Conservation (phyloP, 1,140 invertebrate species). For the Drosophila pruinosa region DNA sequence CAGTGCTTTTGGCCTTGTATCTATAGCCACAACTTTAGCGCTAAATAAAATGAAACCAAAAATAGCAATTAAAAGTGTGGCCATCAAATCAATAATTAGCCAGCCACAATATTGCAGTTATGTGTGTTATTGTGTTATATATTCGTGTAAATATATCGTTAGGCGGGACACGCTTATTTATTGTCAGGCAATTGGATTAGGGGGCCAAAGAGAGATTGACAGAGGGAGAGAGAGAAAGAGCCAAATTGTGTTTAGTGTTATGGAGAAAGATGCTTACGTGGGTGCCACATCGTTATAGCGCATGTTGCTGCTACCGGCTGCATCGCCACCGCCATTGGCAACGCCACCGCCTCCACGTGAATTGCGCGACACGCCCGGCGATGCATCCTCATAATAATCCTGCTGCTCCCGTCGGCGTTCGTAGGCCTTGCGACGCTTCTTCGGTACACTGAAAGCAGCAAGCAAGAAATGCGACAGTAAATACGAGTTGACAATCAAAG, state of each 20-base stretch:
- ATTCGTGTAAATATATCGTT: background rate
- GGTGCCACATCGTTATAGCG: slow-evolving; percentile 91
- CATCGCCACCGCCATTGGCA: slow-evolving; percentile 28
- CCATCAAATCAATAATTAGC: slow-evolving; percentile 23
- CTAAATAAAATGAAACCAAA: slow-evolving; percentile 71
- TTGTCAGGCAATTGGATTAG: slow-evolving; percentile 11
- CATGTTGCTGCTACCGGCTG: slow-evolving; percentile 83
- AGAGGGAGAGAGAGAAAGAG: background rate
- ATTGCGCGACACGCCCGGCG: slow-evolving; percentile 56
- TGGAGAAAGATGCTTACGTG: slow-evolving; percentile 86
- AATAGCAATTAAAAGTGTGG: slow-evolving; percentile 52
- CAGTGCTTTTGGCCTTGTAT: slow-evolving; percentile 82
- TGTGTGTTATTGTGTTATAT: slow-evolving; percentile 10
- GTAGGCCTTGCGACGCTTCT: slow-evolving; percentile 81
- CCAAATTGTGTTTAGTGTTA: background rate
- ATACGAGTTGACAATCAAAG: background rate
- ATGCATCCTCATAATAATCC: slow-evolving; percentile 82
- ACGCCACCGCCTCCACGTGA: slow-evolving; percentile 71
- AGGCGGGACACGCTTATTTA: slow-evolving; percentile 14
- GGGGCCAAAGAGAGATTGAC: background rate
- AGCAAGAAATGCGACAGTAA: background rate
- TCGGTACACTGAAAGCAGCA: slow-evolving; percentile 70
- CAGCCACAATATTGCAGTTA: slow-evolving; percentile 25
- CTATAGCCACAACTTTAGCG: slow-evolving; percentile 69
- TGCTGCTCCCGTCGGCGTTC: slow-evolving; percentile 71